These are phyloP conservation scores for Acronicta alni DNA, from an alignment of 2,888 invertebrate genomes.

Conservation along the genomic window DNA sequence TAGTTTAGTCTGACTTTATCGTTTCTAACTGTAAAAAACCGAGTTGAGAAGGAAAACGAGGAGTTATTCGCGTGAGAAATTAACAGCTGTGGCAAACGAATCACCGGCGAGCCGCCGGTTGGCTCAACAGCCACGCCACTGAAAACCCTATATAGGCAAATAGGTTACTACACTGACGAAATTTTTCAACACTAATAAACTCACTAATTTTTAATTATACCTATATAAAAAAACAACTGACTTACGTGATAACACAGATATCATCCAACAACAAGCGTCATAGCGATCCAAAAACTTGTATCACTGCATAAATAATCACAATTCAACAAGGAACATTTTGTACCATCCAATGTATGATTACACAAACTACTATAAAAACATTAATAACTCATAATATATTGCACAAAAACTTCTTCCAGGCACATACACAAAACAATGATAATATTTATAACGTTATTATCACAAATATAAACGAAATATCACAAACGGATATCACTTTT, in stretches of 20 bases:
- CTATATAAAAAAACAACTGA: conserved; percentile 62
- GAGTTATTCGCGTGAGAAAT: conserved; percentile 42
- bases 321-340: conserved; percentile 87
- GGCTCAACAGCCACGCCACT: conserved; percentile 71
- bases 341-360: conserved; percentile 82
- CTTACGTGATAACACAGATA: conserved; percentile 83
- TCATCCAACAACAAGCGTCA: conserved; percentile 86
- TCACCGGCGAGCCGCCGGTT: conserved; percentile 70
- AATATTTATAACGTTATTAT: conserved; percentile 78
- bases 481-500: conserved; percentile 84
- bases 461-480: conserved; percentile 81
- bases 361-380: conserved; percentile 82
- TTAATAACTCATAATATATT: conserved; percentile 83
- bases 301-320: conserved; percentile 88
- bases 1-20: conserved; percentile 40
- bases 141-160: conserved; percentile 76
- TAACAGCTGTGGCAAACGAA: conserved; percentile 63
- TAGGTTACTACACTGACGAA: conserved; percentile 80
- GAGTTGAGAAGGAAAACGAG: conserved; percentile 22
- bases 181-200: conserved; percentile 63
- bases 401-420: conserved; percentile 76
- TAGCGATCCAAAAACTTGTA: conserved; percentile 83
- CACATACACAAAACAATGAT: conserved; percentile 79
- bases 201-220: conserved; percentile 50
- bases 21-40: conserved; percentile 41